Percentiles rank a stretch among this genome's conserved stretches.
These are phyloP conservation scores for Semaprochilodus insignis DNA, from an alignment of 2,797 vertebrate species.

Conservation along the genomic window DNA sequence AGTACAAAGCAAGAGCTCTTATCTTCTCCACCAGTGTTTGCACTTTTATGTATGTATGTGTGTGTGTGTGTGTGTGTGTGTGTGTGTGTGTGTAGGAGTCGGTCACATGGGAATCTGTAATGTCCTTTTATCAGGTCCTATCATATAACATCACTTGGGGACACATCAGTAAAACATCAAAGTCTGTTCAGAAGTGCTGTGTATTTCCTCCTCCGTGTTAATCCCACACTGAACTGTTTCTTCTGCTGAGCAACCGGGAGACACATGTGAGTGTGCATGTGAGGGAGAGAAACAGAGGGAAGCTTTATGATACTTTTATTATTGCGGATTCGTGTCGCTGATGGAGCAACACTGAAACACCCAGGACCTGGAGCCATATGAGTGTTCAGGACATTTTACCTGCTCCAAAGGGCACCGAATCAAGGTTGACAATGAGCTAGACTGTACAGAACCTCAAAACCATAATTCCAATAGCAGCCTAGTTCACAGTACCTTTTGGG, in stretches of 20 bases:
- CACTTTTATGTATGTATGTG: background rate
- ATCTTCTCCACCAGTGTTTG: conserved; percentile 26
- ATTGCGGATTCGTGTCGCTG: background rate
- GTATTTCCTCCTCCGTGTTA: background rate
- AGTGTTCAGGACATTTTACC: background rate
- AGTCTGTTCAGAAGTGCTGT: background rate
- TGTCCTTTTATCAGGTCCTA: conserved; percentile 16
- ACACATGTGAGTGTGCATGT: background rate
- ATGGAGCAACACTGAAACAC: background rate
- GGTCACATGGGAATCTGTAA: background rate
- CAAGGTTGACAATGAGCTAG: conserved; percentile 1
- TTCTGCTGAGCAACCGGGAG: background rate
- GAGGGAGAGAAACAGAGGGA: background rate
- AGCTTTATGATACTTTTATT: background rate
- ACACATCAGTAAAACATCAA: conserved; percentile 18
- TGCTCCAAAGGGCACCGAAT: background rate
- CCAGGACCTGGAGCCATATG: background rate
- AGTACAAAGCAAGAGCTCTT: conserved; percentile 40
- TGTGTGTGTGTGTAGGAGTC: background rate
- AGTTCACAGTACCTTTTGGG: background rate
- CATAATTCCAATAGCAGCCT: background rate
- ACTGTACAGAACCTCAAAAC: background rate
- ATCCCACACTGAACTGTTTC: background rate
- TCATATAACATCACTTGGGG: background rate
- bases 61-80: background rate